Base-by-base conservation (phyloP, 2,888 invertebrate species). In the Drosophila cognata region DNA sequence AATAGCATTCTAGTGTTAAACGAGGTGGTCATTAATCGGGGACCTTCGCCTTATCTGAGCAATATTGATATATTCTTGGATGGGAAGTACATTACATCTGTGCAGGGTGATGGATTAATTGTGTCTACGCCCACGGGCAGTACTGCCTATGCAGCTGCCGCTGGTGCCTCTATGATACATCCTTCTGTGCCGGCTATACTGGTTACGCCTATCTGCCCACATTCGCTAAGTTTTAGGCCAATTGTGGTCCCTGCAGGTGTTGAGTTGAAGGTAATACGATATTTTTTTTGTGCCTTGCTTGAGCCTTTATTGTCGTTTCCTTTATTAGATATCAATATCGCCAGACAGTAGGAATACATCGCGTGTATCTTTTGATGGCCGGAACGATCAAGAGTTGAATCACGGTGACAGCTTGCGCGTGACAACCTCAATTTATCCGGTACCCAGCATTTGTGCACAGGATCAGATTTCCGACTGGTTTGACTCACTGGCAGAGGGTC, bases 401-500 rank as follows among this genome's bases (percentile, higher is more conserved):
- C 98, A 98, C 91, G 98, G 98, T 89, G 98, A 99, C 94, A 98
- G 98, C 91, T 94, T 99, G 55, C 95, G 97, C 81, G 98, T 99
- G 69, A 99, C 99, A 7, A 99, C 99, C 2, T 98, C 99, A 1
- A 97, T 98, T 62, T 99, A 98, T 93, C 99, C 99, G 1, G 97
- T 99, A 71, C 99, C 99, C 10, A 98, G 98, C 77, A 98, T 99
- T 91, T 99, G 99, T 93, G 96, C 98, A 1, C 97, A 97, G 90
- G 98, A 99, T 93, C 99, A 99, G 93, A 98, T 99, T 84, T 96
- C 97, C 7, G 99, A 99, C 92, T 99, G 99, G 99, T 99, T 99
- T 93, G 98, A 98, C 91, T 98, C 98, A 0, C 94, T 99, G 77
- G 99, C 97, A 6, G 98, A 98, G 91, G 99, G 99, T 92, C 94